Base-by-base conservation (phyloP, 2,888 invertebrate species). In the Sericinus montela region DNA sequence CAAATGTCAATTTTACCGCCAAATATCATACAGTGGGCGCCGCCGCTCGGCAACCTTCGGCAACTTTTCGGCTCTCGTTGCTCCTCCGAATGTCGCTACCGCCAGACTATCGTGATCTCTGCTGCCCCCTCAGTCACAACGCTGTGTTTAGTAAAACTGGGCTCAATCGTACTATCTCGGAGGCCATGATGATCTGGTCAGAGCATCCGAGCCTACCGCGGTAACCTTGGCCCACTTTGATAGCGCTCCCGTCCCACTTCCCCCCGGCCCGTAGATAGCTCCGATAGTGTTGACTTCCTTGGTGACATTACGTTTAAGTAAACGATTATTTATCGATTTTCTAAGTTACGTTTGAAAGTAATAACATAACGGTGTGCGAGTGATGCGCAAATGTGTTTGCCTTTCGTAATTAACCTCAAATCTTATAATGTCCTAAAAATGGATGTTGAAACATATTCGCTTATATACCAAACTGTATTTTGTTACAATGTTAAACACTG, bases 141-240 rank as follows among this genome's bases (percentile, higher is more conserved):
- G 41, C 11, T 53, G 50, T 51, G 51, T 44, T 55, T 46, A 45
- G 48, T 51, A 40, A 51, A 55, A 56, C 53, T 65, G 67, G 66
- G 67, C 52, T 55, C 51, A 50, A 57, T 60, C 47, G 59, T 60
- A 58, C 57, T 62, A 63, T 63, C 63, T 56, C 56, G 58, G 66
- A 66, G 80, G 69, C 70, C 79, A 67, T 54, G 60, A 56, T 62
- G 59, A 35, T 55, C 55, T 72, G 75, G 80, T 56, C 59, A 55
- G 51, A 9, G 23, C 19, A 54, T 59, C 62, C 39, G 39, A 38
- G 43, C 48, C 34, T 32, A 43, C 47, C 67, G 63, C 63, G 60
- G 45, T 59, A 73, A 74, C 85, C 85, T 85, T 85, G 85, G 79
- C 83, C 83, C 62, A 83, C 61, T 75, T 81, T 68, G 80, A 80